A percentile compares a stretch with the other conserved stretches of the same genome.
Evolutionary conservation across 2,797 vertebrate species (phyloP).

Genomic region (Varecia variegata): DNA sequence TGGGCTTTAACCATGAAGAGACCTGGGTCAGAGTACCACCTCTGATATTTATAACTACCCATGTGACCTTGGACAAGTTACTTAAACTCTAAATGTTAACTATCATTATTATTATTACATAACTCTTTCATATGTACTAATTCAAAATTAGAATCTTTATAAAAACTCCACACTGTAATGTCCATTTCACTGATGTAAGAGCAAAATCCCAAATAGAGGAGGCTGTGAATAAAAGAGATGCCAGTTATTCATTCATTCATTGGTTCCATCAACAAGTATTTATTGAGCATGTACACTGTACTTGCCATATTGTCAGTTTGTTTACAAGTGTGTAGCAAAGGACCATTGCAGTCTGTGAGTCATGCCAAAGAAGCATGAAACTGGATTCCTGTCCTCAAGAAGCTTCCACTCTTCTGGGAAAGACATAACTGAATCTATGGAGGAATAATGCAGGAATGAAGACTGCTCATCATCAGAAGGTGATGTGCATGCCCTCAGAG

Average conservation of each 20-base stretch:
- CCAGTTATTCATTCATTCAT: neutral
- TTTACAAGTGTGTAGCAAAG: neutral
- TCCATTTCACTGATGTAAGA: neutral
- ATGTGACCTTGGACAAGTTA: neutral
- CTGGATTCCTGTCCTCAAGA: neutral
- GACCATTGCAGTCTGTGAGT: neutral
- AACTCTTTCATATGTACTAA: neutral
- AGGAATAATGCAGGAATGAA: neutral
- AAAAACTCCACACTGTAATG: neutral
- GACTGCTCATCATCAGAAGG: neutral
- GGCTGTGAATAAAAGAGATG: neutral
- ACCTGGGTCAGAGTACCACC: neutral
- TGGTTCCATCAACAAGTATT: neutral
- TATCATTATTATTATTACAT: neutral
- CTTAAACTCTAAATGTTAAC: neutral
- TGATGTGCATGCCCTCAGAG: neutral
- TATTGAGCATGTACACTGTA: neutral
- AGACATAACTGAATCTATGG: neutral
- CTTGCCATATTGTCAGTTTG: neutral
- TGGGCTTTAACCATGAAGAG: neutral
- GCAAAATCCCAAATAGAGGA: neutral
- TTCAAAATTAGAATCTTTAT: slow-evolving; percentile 33
- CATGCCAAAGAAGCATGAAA: neutral
- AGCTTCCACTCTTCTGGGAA: neutral
- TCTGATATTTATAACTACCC: neutral